Conservation (phyloP, 2,888 invertebrate genomes). For the Agelastica alni region DNA sequence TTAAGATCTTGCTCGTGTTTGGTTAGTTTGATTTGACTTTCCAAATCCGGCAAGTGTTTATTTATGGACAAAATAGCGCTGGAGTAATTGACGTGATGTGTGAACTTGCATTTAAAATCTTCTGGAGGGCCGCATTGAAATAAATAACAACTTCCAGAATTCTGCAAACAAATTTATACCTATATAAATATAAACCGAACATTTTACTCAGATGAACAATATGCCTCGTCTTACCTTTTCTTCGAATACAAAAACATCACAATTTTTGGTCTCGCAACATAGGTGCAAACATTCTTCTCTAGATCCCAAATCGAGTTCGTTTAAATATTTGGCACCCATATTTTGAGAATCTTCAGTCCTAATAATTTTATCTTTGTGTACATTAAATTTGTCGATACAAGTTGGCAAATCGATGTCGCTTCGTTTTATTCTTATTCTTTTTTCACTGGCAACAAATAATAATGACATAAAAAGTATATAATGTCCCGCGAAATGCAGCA, state of each 20-base stretch:
- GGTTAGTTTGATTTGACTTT: conserved; percentile 72
- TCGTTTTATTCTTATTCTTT: conserved; percentile 31
- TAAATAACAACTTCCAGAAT: conserved; percentile 85
- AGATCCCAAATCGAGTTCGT: conserved; percentile 80
- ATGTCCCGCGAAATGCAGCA: background rate
- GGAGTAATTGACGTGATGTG: conserved; percentile 84
- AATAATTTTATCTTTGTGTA: conserved; percentile 88
- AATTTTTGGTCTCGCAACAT: conserved; percentile 84
- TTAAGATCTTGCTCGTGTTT: conserved; percentile 75
- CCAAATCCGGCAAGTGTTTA: conserved; percentile 67
- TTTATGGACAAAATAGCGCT: conserved; percentile 80
- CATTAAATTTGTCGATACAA: conserved; percentile 79
- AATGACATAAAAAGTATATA: conserved; percentile 3
- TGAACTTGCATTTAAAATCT: conserved; percentile 92
- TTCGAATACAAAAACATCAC: conserved; percentile 91
- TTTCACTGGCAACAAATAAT: conserved; percentile 24
- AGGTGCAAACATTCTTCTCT: conserved; percentile 81
- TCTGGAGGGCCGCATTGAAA: conserved; percentile 90
- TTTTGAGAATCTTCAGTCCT: conserved; percentile 86
- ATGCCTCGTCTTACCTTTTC: conserved; percentile 70
- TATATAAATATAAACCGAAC: background rate
- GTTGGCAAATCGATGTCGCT: conserved; percentile 66
- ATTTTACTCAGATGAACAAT: background rate
- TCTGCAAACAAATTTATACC: conserved; percentile 62
- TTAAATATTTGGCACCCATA: conserved; percentile 87